Evolutionary conservation across 2,888 invertebrate species (phyloP), one percentile per base, ranked within the genome.

Genomic region (Chelonus formosanus): DNA sequence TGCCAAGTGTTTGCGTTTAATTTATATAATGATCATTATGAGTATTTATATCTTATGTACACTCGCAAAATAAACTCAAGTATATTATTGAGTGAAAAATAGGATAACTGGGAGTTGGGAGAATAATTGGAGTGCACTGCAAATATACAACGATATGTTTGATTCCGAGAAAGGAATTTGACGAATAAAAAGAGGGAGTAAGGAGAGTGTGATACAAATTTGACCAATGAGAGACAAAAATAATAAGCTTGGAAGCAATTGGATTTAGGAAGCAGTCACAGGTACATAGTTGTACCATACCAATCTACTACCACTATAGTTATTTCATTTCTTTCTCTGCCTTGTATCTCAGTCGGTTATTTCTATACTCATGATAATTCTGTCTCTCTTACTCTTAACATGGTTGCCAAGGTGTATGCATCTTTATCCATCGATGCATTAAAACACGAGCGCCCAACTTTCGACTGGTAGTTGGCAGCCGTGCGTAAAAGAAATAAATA

Each of bases 401-500:
- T 67, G 65, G 68, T 68, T 70, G 64, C 71, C 69, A 70, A 67
- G 63, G 69, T 70, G 63, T 34, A n/a, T 52, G 61, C 40, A 40
- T 40, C 40, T 6, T 40, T 40, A 40, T 40, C 40, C 40, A 40
- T 40, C 53, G 58, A 72, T 73, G 74, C 73, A 73, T 74, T 76
- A 72, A 74, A 74, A 74, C 74, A 64, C 57, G 63, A 70, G 71
- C 73, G 74, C 72, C 74, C 72, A 70, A 77, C 75, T 78, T 74
- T 76, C 75, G 72, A 74, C 73, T 73, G 72, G 74, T 78, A 75
- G 82, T 82, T 82, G 82, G 82, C 76, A 81, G 75, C 77, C 77
- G 76, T 81, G 80, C 76, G 78, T 79, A 82, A 82, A 82, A 82
- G 82, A 82, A 82, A 82, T 82, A 82, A 82, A 82, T 82, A 82